phyloP scores from a whole-genome alignment of 2,113 vertebrate genomes.

The Penelope pileata region DNA sequence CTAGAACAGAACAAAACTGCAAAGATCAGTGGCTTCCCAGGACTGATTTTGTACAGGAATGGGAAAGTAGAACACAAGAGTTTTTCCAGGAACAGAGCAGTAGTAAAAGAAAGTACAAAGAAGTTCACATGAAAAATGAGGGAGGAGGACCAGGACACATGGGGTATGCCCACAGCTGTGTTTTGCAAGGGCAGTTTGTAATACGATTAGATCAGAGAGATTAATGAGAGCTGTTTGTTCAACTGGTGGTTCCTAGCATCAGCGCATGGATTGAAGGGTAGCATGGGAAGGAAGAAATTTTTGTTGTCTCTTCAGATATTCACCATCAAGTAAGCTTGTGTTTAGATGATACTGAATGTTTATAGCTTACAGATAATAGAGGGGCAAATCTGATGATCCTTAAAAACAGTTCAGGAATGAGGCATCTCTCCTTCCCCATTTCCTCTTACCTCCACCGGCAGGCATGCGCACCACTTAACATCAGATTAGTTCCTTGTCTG shows the following conservation, averaged over 20 bases:
- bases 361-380: neutral
- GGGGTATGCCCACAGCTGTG: neutral
- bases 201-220: neutral
- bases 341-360: neutral
- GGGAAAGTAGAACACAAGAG: neutral
- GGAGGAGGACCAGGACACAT: neutral
- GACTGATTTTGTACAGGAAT: neutral
- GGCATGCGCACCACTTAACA: neutral
- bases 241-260: neutral
- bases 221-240: neutral
- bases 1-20: neutral
- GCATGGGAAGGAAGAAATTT: fast-evolving
- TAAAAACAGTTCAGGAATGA: neutral
- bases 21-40: neutral
- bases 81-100: neutral
- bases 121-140: neutral
- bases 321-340: neutral
- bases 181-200: neutral
- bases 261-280: neutral
- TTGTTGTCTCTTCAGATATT: neutral
- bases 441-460: neutral
- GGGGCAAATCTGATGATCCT: neutral
- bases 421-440: neutral
- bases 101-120: neutral
- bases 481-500: neutral